Conservation (phyloP, 1,140 invertebrate genomes). For the Trichomalopsis sarcophagae region DNA sequence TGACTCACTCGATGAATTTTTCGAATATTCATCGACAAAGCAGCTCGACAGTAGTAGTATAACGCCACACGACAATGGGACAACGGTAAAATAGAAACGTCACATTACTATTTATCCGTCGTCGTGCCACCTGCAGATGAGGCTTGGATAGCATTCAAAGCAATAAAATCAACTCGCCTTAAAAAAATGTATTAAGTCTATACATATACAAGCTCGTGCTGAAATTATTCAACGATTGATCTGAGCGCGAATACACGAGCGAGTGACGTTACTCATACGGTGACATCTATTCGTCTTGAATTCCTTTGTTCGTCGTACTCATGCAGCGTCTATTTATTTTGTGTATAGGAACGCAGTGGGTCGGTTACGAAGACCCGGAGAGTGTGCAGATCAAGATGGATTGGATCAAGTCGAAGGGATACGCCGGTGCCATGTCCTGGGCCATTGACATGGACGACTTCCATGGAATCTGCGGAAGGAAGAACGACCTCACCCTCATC, state of each 20-base stretch:
- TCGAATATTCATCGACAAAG: neutral
- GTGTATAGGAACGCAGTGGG: slow-evolving; percentile 85
- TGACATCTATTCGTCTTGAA: too few species aligned
- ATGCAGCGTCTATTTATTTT: neutral
- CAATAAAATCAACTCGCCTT: neutral
- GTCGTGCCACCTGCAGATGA: neutral
- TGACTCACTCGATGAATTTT: neutral
- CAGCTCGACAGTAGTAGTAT: too few species aligned
- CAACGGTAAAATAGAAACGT: neutral
- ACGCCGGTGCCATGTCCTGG: slow-evolving; percentile 92
- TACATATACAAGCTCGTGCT: too few species aligned
- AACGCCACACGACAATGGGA: too few species aligned
- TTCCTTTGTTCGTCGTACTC: too few species aligned
- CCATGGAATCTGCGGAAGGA: slow-evolving; percentile 83
- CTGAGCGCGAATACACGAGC: too few species aligned
- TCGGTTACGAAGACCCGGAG: slow-evolving; percentile 90
- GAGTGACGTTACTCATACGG: too few species aligned
- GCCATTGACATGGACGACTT: slow-evolving; percentile 93
- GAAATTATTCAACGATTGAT: too few species aligned
- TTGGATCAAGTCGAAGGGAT: slow-evolving; percentile 86
- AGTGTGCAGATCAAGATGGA: slow-evolving; percentile 92
- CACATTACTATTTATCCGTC: neutral
- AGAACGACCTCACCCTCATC: slow-evolving; percentile 83
- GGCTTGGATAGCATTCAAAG: neutral
- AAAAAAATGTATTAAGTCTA: too few species aligned